phyloP scores from a whole-genome alignment of 2,888 invertebrate species.

The Bembecia ichneumoniformis region DNA sequence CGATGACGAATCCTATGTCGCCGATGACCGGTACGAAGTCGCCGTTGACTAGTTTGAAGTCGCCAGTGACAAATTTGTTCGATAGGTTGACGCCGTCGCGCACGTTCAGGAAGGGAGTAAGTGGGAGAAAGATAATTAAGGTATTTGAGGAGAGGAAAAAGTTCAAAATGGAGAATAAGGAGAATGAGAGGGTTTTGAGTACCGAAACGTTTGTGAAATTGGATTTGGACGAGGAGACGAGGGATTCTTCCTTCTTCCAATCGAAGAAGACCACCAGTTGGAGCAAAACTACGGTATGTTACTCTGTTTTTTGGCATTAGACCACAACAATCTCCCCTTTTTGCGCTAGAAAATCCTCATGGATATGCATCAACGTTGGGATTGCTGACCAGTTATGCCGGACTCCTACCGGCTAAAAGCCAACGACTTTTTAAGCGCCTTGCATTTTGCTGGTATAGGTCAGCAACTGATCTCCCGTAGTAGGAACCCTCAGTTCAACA shows the following conservation, averaged over 20 bases:
- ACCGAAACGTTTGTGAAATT: slow-evolving; percentile 38
- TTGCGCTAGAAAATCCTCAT: too few relatives aligned
- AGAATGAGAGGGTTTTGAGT: slow-evolving; percentile 29
- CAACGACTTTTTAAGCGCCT: too few relatives aligned
- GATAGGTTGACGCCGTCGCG: background rate
- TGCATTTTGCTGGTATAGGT: too few relatives aligned
- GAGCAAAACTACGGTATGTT: slow-evolving; percentile 44
- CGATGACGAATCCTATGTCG: background rate
- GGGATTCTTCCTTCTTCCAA: slow-evolving; percentile 40
- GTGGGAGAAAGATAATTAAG: slow-evolving; percentile 34
- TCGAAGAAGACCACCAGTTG: slow-evolving; percentile 19
- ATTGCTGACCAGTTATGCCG: too few relatives aligned
- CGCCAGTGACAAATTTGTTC: background rate
- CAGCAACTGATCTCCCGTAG: too few relatives aligned
- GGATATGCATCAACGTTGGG: too few relatives aligned
- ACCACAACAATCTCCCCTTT: background rate
- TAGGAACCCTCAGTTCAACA: too few relatives aligned
- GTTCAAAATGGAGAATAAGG: slow-evolving; percentile 54
- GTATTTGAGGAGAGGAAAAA: slow-evolving; percentile 48
- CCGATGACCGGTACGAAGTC: background rate
- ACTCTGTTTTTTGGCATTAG: slow-evolving; percentile 5
- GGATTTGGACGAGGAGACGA: slow-evolving; percentile 51
- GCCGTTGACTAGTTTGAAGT: background rate
- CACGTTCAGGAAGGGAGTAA: slow-evolving; percentile 10
- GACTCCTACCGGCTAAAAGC: too few relatives aligned